Evolutionary conservation across 2,113 vertebrate genomes (phyloP).

Genomic region (Zosterops japonicus): DNA sequence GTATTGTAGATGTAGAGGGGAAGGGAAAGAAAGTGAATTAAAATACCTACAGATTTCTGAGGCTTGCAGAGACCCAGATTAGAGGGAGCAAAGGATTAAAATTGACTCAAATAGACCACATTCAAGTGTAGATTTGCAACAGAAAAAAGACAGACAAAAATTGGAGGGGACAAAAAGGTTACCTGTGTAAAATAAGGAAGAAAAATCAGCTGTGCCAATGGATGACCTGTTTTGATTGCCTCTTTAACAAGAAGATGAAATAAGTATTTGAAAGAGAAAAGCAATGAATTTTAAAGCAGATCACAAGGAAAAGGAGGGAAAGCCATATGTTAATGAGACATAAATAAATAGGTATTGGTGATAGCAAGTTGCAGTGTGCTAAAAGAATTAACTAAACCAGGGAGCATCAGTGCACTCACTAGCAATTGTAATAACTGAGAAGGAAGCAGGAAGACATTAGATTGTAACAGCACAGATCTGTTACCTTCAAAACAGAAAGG

Average conservation of each 20-base stretch:
- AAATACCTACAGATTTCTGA: background rate
- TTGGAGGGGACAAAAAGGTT: accelerated
- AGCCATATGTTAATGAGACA: background rate
- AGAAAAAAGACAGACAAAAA: background rate
- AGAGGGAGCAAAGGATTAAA: background rate
- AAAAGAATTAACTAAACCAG: background rate
- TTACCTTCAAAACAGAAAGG: background rate
- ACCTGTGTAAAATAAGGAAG: background rate
- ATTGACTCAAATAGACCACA: accelerated
- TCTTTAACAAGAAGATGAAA: background rate
- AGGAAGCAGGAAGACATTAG: background rate
- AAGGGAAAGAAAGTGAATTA: background rate
- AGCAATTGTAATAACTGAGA: background rate
- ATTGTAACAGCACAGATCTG: background rate
- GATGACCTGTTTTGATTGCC: background rate
- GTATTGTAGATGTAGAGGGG: background rate
- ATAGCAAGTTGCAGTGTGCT: background rate
- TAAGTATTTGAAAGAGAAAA: background rate
- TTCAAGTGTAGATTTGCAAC: background rate
- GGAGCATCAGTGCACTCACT: background rate
- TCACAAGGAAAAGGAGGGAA: background rate
- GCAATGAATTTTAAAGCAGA: background rate
- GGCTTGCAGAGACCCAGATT: background rate
- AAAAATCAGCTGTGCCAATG: background rate
- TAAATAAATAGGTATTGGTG: background rate